Base-by-base conservation (phyloP, 2,113 vertebrate species). In the Ammodytes marinus region DNA sequence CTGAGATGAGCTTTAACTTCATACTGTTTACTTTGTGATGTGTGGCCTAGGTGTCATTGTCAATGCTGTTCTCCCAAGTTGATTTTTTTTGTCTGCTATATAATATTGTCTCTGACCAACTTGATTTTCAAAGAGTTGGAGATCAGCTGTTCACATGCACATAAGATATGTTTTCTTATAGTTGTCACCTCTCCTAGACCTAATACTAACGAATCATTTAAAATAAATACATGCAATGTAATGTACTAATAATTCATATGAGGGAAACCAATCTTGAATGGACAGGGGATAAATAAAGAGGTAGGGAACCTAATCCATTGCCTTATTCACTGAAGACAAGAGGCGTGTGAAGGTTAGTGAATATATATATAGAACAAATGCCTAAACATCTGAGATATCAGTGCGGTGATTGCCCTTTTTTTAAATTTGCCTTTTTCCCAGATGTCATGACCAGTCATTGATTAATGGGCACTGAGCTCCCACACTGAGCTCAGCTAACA, bases 401-500 rank as follows among this genome's bases (percentile, higher is more conserved):
- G 42, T 72, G 74, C 87, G 72, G 59, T 70, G 68, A 86, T 91
- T 85, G 78, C 46, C 57, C 78, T 86, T 88, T 94, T 91, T 85
- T 77, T 88, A 93, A 92, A 89, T 94, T 91, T 92, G 74, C 76
- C 80, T 91, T 77, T 94, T 94, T 90, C 92, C 93, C 93, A 92
- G 89, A 91, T 95, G 94, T 94, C 90, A 94, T 88, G 89, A 88
- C 83, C 76, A 89, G 95, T 93, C 95, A 95, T 94, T 96, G 96
- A 97, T 97, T 96, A 97, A 97, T 97, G 96, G 94, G 79, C 81
- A 78, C 91, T 86, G 88, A 93, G 93, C 94, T 92, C 90, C 94
- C 91, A 95, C 88, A 94, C 91, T 95, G 93, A 91, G 96, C 97
- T 96, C 96, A 95, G 93, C 93, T 97, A 95, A 96, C 96, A 96